Evolutionary conservation across 2,888 invertebrate species (phyloP).

Genomic region (Ophion ellenae): DNA sequence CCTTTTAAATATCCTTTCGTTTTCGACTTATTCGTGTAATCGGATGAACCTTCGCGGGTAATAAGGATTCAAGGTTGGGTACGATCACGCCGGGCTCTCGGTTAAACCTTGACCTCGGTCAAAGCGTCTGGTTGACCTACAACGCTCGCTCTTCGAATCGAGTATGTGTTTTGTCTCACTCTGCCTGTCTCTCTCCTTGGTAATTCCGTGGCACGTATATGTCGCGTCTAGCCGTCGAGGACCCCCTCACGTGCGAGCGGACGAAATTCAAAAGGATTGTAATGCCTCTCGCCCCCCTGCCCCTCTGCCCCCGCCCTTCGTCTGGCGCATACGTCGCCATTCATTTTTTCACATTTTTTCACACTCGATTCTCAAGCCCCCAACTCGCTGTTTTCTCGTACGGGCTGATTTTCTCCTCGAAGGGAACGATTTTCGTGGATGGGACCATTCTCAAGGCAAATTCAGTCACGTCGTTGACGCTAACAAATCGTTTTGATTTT

Average conservation of each 20-base stretch:
- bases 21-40: conserved; percentile 42
- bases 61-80: conserved; percentile 62
- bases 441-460: too few relatives aligned
- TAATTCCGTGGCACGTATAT: conserved; percentile 22
- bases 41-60: conserved; percentile 64
- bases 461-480: too few relatives aligned
- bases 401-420: conserved; percentile 36
- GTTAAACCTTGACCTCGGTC: conserved; percentile 81
- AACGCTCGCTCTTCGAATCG: conserved; percentile 74
- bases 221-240: conserved; percentile 59
- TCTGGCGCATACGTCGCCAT: conserved; percentile 16
- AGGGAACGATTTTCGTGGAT: too few relatives aligned
- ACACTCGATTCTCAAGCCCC: conserved; percentile 27
- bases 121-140: conserved; percentile 77
- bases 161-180: conserved; percentile 50
- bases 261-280: conserved; percentile 72
- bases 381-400: conserved; percentile 22
- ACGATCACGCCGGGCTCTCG: conserved; percentile 67
- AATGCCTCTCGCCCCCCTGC: conserved; percentile 63
- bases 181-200: conserved; percentile 12
- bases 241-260: conserved; percentile 51
- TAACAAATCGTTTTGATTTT: too few relatives aligned
- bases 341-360: conserved; percentile 46
- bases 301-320: conserved; percentile 8
- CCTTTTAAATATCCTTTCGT: conserved; percentile 28